A percentile compares a stretch with the other conserved stretches of the same genome.
phyloP scores from a whole-genome alignment of 2,888 invertebrate species.

The Margaritifera margaritifera region DNA sequence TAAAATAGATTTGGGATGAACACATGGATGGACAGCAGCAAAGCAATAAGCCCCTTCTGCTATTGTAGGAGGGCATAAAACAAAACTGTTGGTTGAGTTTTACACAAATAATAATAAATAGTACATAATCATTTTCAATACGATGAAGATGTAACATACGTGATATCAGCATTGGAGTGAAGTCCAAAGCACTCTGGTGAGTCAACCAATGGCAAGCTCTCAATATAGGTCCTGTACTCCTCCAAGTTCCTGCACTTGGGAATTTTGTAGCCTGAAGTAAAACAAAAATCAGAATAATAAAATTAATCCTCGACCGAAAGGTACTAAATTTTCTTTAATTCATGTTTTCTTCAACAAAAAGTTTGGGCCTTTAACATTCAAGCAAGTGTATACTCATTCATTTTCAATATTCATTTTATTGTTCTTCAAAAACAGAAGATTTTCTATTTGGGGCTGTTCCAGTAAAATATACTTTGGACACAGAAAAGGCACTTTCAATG shows the following conservation, averaged over 20 bases:
- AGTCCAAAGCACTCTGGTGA: slow-evolving; percentile 97
- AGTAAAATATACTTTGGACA: too few species aligned
- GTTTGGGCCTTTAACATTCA: too few species aligned
- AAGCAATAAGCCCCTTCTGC: too few species aligned
- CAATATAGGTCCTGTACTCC: slow-evolving; percentile 85
- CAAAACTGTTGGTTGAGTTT: too few species aligned
- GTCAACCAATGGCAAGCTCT: slow-evolving; percentile 81
- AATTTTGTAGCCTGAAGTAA: slow-evolving; percentile 82
- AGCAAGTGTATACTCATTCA: too few species aligned
- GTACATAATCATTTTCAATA: neutral
- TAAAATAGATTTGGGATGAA: too few species aligned
- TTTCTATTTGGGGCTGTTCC: too few species aligned
- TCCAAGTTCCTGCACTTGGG: slow-evolving; percentile 81
- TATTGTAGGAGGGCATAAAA: too few species aligned
- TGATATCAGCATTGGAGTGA: slow-evolving; percentile 96
- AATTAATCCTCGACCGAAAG: neutral
- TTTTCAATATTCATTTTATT: too few species aligned
- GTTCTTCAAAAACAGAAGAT: too few species aligned
- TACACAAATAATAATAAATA: neutral
- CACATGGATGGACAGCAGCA: too few species aligned
- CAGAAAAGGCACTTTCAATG: too few species aligned
- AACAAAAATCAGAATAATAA: slow-evolving; percentile 6
- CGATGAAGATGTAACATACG: slow-evolving; percentile 75
- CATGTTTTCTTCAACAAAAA: neutral
- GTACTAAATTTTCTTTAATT: neutral